Base-by-base conservation (phyloP, 2,113 vertebrate species). In the Tenebrosternarchus preto region DNA sequence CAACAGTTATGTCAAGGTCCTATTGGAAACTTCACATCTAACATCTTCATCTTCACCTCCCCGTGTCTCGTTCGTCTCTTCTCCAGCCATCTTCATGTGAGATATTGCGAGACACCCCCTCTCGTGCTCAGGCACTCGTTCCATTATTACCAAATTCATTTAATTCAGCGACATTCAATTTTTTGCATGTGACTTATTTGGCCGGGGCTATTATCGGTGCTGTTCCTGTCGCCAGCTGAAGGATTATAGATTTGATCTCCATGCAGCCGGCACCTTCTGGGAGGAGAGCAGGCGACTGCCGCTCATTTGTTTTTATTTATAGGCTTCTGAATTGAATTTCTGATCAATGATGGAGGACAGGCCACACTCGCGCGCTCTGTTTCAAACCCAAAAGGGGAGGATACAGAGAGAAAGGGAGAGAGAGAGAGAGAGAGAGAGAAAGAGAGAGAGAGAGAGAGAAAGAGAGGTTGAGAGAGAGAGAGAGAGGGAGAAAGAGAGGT, bases 1-100 rank as follows among this genome's bases (percentile, higher is more conserved):
- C 96, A 98, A 94, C 96, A 94, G 91, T 95, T 95, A 94, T 96
- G 96, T 99, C 97, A 99, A 99, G 97, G 97, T 98, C 96, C 96
- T 98, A 98, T 98, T 97, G 96, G 96, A 98, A 97, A 97, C 95
- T 94, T 95, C 91, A 94, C 94, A 95, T 96, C 93, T 89, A 95
- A 98, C 96, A 96, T 99, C 96, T 98, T 98, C 95, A 98, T 99
- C 97, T 96, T 96, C 95, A 98, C 92, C 95, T 97, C 12, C 82
- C 73, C 70, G 36, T 67, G 36, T 80, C 77, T 83, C 83, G 74
- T 80, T 72, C 83, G 77, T 67, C 55, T 55, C 25, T 75, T 82
- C 56, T 76, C 66, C 59, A 78, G 75, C 76, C 80, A 67, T 69
- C 89, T 88, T 90, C 90, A 88, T 90, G 85, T 93, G 91, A 94